These are phyloP conservation scores for Syrrhaptes paradoxus DNA, from an alignment of 2,113 vertebrate genomes.

Conservation along the genomic window DNA sequence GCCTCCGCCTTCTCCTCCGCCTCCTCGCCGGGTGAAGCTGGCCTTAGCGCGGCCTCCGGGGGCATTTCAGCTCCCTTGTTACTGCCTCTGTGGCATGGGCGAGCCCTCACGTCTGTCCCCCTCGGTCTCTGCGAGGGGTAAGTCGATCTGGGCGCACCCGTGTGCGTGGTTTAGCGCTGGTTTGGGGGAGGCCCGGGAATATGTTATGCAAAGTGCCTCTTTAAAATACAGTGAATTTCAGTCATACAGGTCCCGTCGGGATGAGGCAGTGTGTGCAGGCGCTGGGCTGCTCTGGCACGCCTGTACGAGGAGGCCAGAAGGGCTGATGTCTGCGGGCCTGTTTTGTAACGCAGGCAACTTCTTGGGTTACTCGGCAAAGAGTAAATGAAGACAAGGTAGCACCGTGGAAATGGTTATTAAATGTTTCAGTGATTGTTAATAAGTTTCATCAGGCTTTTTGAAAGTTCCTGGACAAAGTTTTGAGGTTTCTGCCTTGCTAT, in stretches of 20 bases:
- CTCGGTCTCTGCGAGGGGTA: background rate
- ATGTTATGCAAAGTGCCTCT: fast-evolving
- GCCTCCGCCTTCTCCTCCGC: background rate
- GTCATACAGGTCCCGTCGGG: fast-evolving
- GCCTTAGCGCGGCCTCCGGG: background rate
- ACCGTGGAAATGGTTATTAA: background rate
- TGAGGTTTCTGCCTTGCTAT: background rate
- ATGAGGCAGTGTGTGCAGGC: fast-evolving
- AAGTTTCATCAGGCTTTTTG: background rate
- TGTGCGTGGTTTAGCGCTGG: fast-evolving
- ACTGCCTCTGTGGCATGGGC: fast-evolving
- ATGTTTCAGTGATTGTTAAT: background rate
- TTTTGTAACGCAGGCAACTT: background rate
- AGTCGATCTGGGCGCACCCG: fast-evolving
- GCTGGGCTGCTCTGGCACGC: no score
- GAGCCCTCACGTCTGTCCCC: fast-evolving
- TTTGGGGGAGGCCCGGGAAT: fast-evolving
- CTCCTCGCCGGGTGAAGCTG: background rate
- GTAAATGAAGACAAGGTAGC: background rate
- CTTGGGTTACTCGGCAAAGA: background rate
- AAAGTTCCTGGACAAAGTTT: background rate
- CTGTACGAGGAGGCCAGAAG: background rate
- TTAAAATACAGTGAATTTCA: fast-evolving
- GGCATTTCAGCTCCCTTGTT: fast-evolving
- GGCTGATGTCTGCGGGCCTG: no score